Evolutionary conservation across 2,888 invertebrate species (phyloP).

Genomic region (Pogonocherus hispidulus): DNA sequence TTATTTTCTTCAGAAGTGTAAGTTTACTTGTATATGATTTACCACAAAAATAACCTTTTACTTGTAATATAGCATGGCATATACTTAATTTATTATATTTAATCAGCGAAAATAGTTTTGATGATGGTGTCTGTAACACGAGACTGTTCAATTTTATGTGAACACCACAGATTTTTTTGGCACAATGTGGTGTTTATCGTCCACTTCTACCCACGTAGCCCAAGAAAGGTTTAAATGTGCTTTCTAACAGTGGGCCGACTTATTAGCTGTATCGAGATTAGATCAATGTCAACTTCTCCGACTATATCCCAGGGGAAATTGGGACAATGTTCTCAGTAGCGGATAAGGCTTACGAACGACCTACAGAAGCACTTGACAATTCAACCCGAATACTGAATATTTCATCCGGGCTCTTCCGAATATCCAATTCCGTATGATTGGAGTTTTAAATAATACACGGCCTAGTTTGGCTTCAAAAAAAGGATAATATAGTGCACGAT

Average conservation of each 20-base stretch:
- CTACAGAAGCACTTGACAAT: conserved; percentile 2
- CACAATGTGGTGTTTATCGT: too few species aligned
- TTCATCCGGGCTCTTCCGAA: conserved; percentile 10
- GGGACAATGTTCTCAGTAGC: conserved; percentile 1
- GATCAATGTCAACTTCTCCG: conserved; percentile 18
- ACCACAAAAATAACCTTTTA: too few species aligned
- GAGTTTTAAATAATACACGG: conserved; percentile 11
- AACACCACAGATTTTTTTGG: too few species aligned
- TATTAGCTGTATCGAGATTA: conserved; percentile 14
- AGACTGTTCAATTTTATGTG: too few species aligned
- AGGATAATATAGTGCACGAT: neutral
- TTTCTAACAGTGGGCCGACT: neutral
- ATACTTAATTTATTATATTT: too few species aligned
- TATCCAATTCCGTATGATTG: conserved; percentile 8
- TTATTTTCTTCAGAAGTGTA: too few species aligned
- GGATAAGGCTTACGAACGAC: neutral
- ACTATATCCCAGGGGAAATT: conserved; percentile 16
- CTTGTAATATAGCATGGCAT: too few species aligned
- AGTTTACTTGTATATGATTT: too few species aligned
- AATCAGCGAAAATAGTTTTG: too few species aligned
- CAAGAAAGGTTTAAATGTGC: neutral
- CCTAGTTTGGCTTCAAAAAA: neutral
- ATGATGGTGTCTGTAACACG: too few species aligned
- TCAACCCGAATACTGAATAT: conserved; percentile 15
- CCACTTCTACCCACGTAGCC: neutral